These are phyloP conservation scores for Sebastes cheni DNA, from an alignment of 2,797 vertebrate genomes.

Conservation along the genomic window DNA sequence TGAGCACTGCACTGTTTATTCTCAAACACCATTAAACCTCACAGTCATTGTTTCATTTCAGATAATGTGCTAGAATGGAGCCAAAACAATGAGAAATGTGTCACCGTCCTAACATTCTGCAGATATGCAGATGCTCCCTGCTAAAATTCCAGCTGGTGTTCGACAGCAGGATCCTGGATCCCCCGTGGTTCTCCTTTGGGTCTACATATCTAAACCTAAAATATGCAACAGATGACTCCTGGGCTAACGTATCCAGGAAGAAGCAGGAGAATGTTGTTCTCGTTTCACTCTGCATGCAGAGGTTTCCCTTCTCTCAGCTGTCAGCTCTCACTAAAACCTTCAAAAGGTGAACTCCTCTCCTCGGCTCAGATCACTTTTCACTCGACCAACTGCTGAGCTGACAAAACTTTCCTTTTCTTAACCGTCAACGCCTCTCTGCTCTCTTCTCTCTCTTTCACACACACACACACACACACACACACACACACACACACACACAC, in stretches of 20 bases:
- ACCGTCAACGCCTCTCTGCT: neutral
- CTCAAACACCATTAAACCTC: neutral
- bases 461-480: neutral
- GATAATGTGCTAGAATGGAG: neutral
- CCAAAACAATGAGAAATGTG: neutral
- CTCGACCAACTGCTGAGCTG: conserved; percentile 58
- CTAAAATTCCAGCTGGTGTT: neutral
- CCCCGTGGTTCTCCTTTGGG: neutral
- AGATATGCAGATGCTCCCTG: neutral
- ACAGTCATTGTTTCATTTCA: neutral
- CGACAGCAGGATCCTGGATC: neutral
- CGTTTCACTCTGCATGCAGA: conserved; percentile 17
- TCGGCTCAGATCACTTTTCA: conserved; percentile 36
- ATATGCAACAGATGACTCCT: conserved; percentile 43
- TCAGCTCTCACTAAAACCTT: conserved; percentile 35
- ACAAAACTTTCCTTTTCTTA: conserved; percentile 52
- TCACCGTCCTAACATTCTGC: neutral
- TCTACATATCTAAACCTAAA: conserved; percentile 22
- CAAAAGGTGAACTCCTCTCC: conserved; percentile 39
- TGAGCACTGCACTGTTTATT: neutral
- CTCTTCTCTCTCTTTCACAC: neutral
- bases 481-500: neutral
- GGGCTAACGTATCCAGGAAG: neutral
- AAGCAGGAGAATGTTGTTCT: neutral
- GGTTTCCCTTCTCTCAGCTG: conserved; percentile 17